Base-by-base conservation (phyloP, 1,140 invertebrate genomes). In the Eurosta solidaginis region DNA sequence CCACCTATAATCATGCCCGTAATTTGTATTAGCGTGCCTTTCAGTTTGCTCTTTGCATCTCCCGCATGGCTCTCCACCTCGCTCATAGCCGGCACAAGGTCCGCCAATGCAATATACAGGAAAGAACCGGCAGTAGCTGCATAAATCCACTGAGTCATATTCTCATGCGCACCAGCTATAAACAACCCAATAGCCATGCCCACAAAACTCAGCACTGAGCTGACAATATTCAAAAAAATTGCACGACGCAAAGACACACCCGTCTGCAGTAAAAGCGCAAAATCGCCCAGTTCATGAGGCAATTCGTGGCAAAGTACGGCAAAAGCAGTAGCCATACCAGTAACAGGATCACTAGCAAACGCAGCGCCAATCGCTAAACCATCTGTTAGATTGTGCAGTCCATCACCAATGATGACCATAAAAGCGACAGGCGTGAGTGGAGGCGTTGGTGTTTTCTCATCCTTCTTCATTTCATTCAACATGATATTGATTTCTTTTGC, bases 261-360 rank as follows among this genome's bases (percentile, higher is more conserved):
- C 3, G 93, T 91, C 80, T 93, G 91, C 1, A 96, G 87, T n/a
- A 96, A 87, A 42, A 95, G 90, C 1, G 94, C 94, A 88, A 95
- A 95, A 86, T 95, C 94, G 9, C 94, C 94, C 42, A 96, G 87
- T 87, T 96, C 94, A 82, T 96, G 94, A 0, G 94, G 94, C 33
- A 96, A 85, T 85, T 96, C 94, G 82, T 96, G 94, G 81, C 93
- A 95, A 63, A 96, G 91, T 0, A 96, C 93, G 17, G 94, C 94
- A 40, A 95, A 89, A 6, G 93, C 90, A 7, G 94, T 95, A 75
- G 94, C 93, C 45, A 95, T 89, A 1, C 94, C 94, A 1, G 92
- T 92, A 0, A 93, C 92, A 1, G 93, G 89, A 81, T 92, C 92
- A 33, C 89, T 91, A 80, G 91, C 91, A 86, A 94, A 95, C 0